Evolutionary conservation across 2,797 vertebrate species (phyloP).

Genomic region (Scleropages formosus): DNA sequence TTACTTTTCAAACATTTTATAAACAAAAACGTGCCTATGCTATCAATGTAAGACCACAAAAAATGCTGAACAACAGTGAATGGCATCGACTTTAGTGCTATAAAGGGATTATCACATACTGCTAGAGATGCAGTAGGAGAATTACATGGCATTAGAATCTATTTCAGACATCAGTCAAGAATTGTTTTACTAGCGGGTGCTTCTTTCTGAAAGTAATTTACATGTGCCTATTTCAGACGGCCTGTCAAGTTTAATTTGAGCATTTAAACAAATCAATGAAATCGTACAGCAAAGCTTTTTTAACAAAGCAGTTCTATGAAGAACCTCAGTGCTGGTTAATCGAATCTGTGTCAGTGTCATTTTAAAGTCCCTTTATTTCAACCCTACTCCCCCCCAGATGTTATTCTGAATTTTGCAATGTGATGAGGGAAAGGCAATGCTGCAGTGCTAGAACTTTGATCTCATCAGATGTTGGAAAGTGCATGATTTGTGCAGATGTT

Average conservation of each 20-base stretch:
- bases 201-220: no score
- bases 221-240: not conserved
- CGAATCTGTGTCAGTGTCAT: constrained; percentile 4
- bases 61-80: no score
- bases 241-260: not conserved
- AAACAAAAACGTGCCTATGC: no score
- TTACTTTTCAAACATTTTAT: no score
- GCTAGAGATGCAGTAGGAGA: not conserved
- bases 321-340: not conserved
- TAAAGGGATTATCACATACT: no score
- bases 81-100: no score
- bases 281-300: not conserved
- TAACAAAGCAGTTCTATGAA: not conserved
- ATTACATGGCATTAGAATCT: not conserved
- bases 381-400: no score
- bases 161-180: not conserved
- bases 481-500: constrained; percentile 14
- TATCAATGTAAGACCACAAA: no score
- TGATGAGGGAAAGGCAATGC: no score
- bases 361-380: not conserved
- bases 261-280: not conserved
- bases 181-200: no score
- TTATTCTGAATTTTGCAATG: not conserved
- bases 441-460: not conserved
- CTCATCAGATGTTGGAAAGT: not conserved